phyloP scores from a whole-genome alignment of 2,888 invertebrate species.

The Tipula vernalis region DNA sequence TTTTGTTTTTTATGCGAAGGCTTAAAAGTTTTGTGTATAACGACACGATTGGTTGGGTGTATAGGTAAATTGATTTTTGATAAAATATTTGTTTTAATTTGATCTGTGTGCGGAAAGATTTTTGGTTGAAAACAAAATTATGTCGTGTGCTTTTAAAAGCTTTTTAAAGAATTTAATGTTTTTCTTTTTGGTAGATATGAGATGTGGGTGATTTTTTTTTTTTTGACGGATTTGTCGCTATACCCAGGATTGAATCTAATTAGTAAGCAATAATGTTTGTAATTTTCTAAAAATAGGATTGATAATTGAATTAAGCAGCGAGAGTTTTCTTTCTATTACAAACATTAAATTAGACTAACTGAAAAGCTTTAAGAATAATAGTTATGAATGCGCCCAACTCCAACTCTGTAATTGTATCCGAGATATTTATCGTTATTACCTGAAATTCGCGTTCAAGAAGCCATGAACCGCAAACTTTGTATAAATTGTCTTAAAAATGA shows the following conservation, averaged over 20 bases:
- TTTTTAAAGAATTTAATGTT: neutral
- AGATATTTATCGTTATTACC: too few relatives aligned
- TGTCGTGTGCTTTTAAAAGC: neutral
- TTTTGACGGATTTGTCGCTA: neutral
- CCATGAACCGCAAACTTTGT: too few relatives aligned
- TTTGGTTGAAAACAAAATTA: neutral
- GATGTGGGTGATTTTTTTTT: neutral
- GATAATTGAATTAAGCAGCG: neutral
- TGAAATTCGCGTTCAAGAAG: too few relatives aligned
- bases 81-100: neutral
- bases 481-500: too few relatives aligned
- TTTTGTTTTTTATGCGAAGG: neutral
- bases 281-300: neutral
- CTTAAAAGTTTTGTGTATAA: neutral
- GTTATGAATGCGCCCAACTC: too few relatives aligned
- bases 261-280: neutral
- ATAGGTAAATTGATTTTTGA: neutral
- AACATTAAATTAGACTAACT: too few relatives aligned
- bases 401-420: too few relatives aligned
- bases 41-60: neutral
- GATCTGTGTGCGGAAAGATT: slow-evolving; percentile 4
- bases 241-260: neutral
- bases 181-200: neutral
- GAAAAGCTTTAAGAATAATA: too few relatives aligned
- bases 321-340: too few relatives aligned